Conservation (phyloP, 2,113 vertebrate genomes). For the Centrocercus urophasianus region DNA sequence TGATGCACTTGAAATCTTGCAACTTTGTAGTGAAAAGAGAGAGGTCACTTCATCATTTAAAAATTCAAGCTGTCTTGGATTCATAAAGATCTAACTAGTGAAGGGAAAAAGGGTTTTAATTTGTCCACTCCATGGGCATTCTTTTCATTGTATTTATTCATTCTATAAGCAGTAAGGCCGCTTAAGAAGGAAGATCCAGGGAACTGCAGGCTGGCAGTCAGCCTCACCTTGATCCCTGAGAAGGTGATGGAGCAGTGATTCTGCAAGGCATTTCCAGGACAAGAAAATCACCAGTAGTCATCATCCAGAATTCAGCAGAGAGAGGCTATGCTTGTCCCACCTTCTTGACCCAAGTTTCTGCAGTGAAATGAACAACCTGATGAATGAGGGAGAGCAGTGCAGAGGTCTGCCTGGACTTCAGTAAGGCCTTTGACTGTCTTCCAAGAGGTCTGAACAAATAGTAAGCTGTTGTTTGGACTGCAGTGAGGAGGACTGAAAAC, state of each 20-base stretch:
- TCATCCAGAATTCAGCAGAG: background rate
- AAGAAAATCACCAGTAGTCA: background rate
- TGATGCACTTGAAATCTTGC: background rate
- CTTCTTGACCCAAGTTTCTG: background rate
- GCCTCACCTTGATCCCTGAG: background rate
- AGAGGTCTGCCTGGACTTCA: background rate
- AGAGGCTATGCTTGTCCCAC: background rate
- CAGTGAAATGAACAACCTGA: background rate
- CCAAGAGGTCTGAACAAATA: background rate
- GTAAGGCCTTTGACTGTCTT: background rate
- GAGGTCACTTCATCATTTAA: background rate
- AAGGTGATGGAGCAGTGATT: background rate
- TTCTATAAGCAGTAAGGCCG: background rate
- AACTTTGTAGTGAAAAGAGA: background rate
- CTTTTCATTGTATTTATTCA: background rate
- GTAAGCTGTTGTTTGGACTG: background rate
- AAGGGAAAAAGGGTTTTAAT: background rate
- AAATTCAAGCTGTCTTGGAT: background rate
- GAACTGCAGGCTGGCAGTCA: rapidly evolving
- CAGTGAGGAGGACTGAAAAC: background rate
- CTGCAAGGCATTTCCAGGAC: background rate
- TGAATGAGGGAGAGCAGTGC: background rate
- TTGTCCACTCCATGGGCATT: rapidly evolving
- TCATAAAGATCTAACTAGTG: background rate
- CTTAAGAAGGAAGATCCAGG: background rate